Base-by-base conservation (phyloP, 2,888 invertebrate genomes). In the Drosophila nr. medialis region DNA sequence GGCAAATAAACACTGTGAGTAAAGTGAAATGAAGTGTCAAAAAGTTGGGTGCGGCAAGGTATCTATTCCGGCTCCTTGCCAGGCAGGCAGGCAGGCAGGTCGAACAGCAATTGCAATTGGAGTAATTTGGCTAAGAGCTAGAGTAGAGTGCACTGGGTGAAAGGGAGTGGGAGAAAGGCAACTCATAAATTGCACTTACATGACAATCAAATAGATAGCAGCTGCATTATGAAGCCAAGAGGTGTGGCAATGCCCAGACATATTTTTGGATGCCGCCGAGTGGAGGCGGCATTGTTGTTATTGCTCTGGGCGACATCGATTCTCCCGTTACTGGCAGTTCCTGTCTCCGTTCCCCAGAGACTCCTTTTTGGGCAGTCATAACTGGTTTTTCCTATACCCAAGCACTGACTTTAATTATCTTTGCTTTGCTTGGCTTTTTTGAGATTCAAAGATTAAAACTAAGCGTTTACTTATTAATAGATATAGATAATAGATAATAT, bases 21-120 rank as follows among this genome's bases (percentile, higher is more conserved):
- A 54, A 75, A 81, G 73, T 81, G 77, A 81, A 84, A 83, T 86
- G 77, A 75, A 81, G 86, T 84, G 83, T 83, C 86, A 84, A 81
- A 83, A 81, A 53, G 73, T 53, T 72, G 74, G 72, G 75, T 63
- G 72, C 54, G 76, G 75, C 66, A 49, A 59, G 74, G 50, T 58
- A 62, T 29, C 51, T 29, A 56, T 34, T 34, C 21, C 49, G 38
- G 27, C 24, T 45, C 15, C 24, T 24, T 10, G 50, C 5, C 38
- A 24, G 36, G 29, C 45, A 32, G 30, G 32, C 38, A 27, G 36
- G 24, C 45, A 32, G 32, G 32, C 11, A 32, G 45, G 15, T 45
- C 45, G 45, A 45, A 45, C 24, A 56, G 30, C 73, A 63, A 71
- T 72, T 70, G 80, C 71, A 74, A 74, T 72, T 80, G 61, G 71